Evolutionary conservation across 2,888 invertebrate genomes (phyloP).

Genomic region (Ectemnius cavifrons): DNA sequence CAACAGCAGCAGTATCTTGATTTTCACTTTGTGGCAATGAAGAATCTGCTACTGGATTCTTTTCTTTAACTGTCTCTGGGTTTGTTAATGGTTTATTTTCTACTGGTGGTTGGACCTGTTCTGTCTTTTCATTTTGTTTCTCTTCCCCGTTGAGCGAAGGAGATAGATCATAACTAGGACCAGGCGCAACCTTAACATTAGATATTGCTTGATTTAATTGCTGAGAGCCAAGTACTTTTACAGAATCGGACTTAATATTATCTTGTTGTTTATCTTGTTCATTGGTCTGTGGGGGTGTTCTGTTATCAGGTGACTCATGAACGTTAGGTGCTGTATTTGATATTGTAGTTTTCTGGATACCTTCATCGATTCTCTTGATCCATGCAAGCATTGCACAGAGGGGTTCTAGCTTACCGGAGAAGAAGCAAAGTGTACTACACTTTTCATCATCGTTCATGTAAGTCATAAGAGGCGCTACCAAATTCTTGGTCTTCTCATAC

Average conservation of each 20-base stretch:
- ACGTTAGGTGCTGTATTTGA: not conserved
- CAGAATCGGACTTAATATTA: not conserved
- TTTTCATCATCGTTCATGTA: not conserved
- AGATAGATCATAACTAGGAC: not conserved
- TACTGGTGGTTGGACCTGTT: not conserved
- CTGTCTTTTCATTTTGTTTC: not conserved
- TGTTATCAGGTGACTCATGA: not conserved
- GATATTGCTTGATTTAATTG: not conserved
- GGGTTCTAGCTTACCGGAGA: slow-evolving; percentile 23
- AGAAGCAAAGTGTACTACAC: slow-evolving; percentile 49
- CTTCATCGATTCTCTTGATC: slow-evolving; percentile 42
- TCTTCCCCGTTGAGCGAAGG: too few relatives aligned
- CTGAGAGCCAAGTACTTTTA: not conserved
- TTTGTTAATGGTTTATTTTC: not conserved
- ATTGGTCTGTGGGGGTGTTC: not conserved
- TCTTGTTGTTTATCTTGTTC: not conserved
- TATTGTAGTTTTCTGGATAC: not conserved
- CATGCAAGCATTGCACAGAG: slow-evolving; percentile 56
- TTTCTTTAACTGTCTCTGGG: not conserved
- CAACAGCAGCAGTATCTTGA: not conserved
- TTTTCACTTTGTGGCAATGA: not conserved
- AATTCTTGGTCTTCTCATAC: slow-evolving; percentile 24
- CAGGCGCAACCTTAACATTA: not conserved
- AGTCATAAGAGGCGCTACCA: slow-evolving; percentile 12
- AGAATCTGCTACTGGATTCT: not conserved